Conservation (phyloP, 2,888 invertebrate species). For the Drosophila infuscata region DNA sequence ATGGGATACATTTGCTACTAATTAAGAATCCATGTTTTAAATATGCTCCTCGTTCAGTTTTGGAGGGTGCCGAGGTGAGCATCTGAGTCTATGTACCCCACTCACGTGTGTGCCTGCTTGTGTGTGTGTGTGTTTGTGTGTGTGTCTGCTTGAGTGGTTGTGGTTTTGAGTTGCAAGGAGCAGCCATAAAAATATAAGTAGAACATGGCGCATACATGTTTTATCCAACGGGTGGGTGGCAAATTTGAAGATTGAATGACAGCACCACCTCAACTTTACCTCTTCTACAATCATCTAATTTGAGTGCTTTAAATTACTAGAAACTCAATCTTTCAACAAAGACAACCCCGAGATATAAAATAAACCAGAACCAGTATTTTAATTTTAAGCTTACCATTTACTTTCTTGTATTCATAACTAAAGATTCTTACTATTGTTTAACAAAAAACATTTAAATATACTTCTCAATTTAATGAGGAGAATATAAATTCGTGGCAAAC, state of each 20-base stretch:
- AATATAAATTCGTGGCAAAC: not conserved
- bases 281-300: slow-evolving; percentile 33
- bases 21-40: slow-evolving; percentile 83
- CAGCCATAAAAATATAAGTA: slow-evolving; percentile 79
- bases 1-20: slow-evolving; percentile 80
- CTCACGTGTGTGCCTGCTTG: not conserved
- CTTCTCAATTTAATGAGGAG: not conserved
- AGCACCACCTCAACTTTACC: slow-evolving; percentile 49
- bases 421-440: not conserved
- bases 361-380: not conserved
- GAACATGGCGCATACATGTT: slow-evolving; percentile 80
- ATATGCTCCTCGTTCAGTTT: slow-evolving; percentile 66
- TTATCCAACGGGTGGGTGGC: slow-evolving; percentile 37
- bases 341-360: not conserved
- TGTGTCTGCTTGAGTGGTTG: slow-evolving; percentile 33
- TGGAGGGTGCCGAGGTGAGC: slow-evolving; percentile 39
- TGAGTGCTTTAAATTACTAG: slow-evolving; percentile 37
- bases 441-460: not conserved
- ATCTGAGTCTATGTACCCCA: slow-evolving; percentile 28
- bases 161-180: slow-evolving; percentile 68
- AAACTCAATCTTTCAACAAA: slow-evolving; percentile 39
- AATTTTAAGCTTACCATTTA: not conserved
- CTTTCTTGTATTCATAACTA: not conserved
- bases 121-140: slow-evolving; percentile 15
- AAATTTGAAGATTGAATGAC: slow-evolving; percentile 62